These are phyloP conservation scores for Lepidonotus clava DNA, from an alignment of 2,888 invertebrate species.

Conservation along the genomic window DNA sequence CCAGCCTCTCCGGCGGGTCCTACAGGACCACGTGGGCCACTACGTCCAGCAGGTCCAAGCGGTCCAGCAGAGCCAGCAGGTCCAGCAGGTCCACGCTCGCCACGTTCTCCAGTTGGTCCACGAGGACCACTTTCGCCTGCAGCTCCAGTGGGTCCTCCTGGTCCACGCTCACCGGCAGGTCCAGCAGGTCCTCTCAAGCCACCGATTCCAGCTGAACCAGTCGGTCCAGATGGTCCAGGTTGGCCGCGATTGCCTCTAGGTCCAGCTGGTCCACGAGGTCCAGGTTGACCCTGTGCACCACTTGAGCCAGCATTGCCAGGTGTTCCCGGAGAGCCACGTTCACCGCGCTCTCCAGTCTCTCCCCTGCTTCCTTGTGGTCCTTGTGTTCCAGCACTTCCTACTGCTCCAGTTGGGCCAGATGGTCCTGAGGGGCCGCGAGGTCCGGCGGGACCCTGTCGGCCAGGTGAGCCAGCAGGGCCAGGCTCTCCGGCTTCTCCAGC, in stretches of 20 bases:
- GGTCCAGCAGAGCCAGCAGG: conserved; percentile 33
- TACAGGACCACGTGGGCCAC: conserved; percentile 15
- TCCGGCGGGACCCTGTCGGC: conserved; percentile 25
- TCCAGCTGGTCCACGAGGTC: conserved; percentile 49
- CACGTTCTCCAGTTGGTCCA: conserved; percentile 60
- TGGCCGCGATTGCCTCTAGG: not conserved
- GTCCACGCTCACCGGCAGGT: conserved; percentile 55
- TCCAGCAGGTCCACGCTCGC: conserved; percentile 50
- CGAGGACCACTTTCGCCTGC: conserved; percentile 58
- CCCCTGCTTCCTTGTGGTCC: conserved; percentile 54
- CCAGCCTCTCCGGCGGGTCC: conserved; percentile 47
- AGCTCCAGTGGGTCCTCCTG: conserved; percentile 60
- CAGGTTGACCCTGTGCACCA: conserved; percentile 48
- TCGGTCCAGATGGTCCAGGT: conserved; percentile 51
- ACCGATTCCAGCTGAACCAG: conserved; percentile 60
- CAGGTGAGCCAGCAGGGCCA: conserved; percentile 60
- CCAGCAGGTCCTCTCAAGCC: conserved; percentile 66
- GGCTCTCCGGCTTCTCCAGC: not conserved
- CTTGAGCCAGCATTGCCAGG: conserved; percentile 67
- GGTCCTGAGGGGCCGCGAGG: conserved; percentile 49
- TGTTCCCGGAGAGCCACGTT: conserved; percentile 62
- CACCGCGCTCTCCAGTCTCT: conserved; percentile 44
- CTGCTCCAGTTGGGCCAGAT: conserved; percentile 53
- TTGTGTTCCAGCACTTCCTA: conserved; percentile 61
- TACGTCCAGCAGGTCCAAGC: not conserved